Evolutionary conservation across 2,113 vertebrate species (phyloP).

Genomic region (Trematomus loennbergii): DNA sequence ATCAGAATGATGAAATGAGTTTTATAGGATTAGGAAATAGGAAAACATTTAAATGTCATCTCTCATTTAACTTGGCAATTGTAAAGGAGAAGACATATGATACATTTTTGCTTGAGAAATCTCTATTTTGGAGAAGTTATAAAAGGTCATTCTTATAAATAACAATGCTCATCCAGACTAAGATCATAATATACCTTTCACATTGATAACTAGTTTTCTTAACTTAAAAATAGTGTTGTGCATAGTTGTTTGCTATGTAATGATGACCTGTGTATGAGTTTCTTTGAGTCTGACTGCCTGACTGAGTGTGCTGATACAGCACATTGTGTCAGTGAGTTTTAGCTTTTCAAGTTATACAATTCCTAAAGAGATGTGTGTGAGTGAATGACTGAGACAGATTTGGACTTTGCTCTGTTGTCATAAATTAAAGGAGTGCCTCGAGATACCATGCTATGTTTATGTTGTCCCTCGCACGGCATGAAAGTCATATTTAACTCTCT

Average conservation of each 20-base stretch:
- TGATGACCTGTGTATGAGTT: background rate
- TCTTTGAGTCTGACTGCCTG: constrained; percentile 6
- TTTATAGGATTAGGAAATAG: too few relatives aligned
- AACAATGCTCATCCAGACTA: background rate
- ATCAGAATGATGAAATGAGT: background rate
- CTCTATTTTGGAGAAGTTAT: constrained; percentile 40
- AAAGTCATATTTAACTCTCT: constrained; percentile 40
- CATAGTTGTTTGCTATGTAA: background rate
- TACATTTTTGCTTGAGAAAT: constrained; percentile 30
- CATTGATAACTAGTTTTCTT: background rate
- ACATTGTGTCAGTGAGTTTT: constrained; percentile 16
- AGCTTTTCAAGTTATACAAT: constrained; percentile 58
- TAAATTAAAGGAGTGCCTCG: constrained; percentile 88
- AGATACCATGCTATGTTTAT: constrained; percentile 82
- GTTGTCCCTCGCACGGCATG: constrained; percentile 80
- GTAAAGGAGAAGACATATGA: constrained; percentile 34
- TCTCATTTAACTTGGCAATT: constrained; percentile 23
- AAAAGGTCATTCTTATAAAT: background rate
- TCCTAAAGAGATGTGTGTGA: constrained; percentile 25
- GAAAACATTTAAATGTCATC: constrained; percentile 28
- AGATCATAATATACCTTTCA: background rate
- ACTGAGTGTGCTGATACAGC: constrained; percentile 22
- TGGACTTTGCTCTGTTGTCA: constrained; percentile 86
- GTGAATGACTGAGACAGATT: constrained; percentile 37
- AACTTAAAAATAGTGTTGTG: background rate